These are phyloP conservation scores for Phenacoccus solenopsis DNA, from an alignment of 1,140 invertebrate species.

Conservation along the genomic window DNA sequence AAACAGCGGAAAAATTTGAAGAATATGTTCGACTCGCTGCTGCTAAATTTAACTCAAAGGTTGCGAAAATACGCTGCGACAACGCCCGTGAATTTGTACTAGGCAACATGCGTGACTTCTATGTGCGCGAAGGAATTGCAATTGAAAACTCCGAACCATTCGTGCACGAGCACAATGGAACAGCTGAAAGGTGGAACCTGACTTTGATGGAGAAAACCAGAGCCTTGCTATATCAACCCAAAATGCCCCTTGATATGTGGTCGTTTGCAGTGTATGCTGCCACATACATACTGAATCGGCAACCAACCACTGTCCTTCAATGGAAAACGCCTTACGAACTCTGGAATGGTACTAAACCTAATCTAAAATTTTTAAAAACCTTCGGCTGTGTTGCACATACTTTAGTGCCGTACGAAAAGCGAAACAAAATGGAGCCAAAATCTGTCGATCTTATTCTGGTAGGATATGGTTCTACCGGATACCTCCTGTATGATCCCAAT, in stretches of 20 bases:
- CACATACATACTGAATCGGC: neutral
- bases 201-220: neutral
- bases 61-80: neutral
- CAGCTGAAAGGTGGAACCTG: neutral
- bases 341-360: neutral
- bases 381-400: conserved; percentile 31
- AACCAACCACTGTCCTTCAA: neutral
- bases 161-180: neutral
- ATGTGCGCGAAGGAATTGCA: neutral
- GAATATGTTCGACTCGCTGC: neutral
- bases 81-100: neutral
- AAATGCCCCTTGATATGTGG: neutral
- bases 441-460: conserved; percentile 23
- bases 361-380: neutral
- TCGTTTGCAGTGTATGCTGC: neutral
- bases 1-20: neutral
- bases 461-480: conserved; percentile 22
- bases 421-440: conserved; percentile 30
- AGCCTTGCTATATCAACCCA: neutral
- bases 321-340: neutral
- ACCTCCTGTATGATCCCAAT: too few relatives aligned
- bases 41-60: neutral
- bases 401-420: conserved; percentile 30
- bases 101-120: neutral
- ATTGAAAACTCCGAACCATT: neutral